Conservation (phyloP, 64 coral and sea anemone genomes). For the Montipora capricornis region DNA sequence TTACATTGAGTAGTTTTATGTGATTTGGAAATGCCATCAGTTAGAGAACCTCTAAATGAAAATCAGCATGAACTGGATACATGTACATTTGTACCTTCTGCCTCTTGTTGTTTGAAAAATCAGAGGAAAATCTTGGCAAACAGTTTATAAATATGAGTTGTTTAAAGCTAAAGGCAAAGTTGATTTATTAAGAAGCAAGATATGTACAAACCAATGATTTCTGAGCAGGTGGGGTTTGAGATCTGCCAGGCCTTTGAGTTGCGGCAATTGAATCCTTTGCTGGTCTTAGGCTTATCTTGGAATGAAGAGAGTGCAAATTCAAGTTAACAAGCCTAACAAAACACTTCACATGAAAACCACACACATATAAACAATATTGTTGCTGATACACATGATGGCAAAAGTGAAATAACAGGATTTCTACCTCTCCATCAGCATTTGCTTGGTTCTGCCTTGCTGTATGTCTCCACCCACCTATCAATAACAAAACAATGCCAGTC, state of each 20-base stretch:
- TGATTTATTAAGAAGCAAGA: not conserved
- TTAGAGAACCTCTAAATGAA: no score
- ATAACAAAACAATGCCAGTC: not conserved
- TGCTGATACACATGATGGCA: no score
- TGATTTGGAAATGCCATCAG: no score
- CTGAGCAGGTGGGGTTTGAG: conserved; percentile 44
- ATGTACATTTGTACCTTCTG: no score
- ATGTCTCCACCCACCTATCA: conserved; percentile 66
- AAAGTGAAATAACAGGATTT: not conserved
- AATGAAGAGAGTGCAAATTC: not conserved
- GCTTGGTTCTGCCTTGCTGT: conserved; percentile 47
- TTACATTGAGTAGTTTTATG: no score
- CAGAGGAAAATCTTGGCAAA: no score
- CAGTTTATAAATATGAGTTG: no score
- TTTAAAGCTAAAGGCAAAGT: no score
- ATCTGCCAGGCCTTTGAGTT: conserved; percentile 70
- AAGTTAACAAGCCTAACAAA: not conserved
- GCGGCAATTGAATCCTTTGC: conserved; percentile 94
- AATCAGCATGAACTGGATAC: no score
- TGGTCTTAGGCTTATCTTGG: conserved; percentile 93
- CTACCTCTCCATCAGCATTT: conserved; percentile 92
- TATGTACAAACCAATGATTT: conserved; percentile 15
- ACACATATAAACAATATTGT: no score
- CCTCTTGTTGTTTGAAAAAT: no score
- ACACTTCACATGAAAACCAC: no score